phyloP scores from a whole-genome alignment of 2,113 vertebrate species.

The Elgaria multicarinata region DNA sequence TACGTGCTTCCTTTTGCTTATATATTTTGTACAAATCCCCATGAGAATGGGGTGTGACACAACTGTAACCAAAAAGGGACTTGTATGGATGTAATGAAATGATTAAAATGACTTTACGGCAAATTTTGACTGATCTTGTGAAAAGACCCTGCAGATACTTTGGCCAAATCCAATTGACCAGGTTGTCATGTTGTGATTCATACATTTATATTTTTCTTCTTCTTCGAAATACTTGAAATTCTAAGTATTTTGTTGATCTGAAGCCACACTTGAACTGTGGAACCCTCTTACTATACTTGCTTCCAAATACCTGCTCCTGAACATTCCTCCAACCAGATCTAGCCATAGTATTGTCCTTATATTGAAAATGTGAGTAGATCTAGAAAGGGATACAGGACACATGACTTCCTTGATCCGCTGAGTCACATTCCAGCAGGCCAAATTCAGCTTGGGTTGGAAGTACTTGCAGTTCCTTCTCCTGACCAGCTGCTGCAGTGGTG shows the following conservation, averaged over 20 bases:
- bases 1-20: not conserved
- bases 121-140: not conserved
- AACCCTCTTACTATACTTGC: not conserved
- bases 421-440: not conserved
- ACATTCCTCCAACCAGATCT: not conserved
- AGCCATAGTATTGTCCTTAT: not conserved
- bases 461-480: not conserved
- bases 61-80: not conserved
- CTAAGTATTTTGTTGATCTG: not conserved
- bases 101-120: not conserved
- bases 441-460: not conserved
- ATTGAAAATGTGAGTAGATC: not conserved
- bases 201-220: not conserved
- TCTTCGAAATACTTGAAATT: not conserved
- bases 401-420: not conserved
- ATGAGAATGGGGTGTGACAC: not conserved
- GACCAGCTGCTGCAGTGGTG: not conserved
- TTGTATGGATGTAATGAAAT: not conserved
- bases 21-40: not conserved
- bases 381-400: not conserved
- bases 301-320: not conserved
- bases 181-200: not conserved
- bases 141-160: not conserved
- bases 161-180: not conserved
- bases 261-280: not conserved